Evolutionary conservation across 2,888 invertebrate genomes (phyloP).

Genomic region (Andrena praecox): DNA sequence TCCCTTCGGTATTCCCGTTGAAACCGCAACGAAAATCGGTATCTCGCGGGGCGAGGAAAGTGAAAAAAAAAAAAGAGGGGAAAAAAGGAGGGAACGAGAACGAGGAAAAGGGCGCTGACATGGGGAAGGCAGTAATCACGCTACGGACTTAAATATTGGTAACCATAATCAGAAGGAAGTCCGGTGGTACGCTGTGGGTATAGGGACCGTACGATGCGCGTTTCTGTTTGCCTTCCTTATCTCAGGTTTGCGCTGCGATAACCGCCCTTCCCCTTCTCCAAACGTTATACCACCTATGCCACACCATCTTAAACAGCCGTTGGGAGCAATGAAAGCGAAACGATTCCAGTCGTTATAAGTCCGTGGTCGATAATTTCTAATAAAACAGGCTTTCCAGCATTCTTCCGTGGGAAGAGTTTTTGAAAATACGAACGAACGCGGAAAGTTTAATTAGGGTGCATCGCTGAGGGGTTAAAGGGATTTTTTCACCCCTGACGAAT

Average conservation of each 20-base stretch:
- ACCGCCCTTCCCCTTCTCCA: slow-evolving; percentile 53
- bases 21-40: slow-evolving; percentile 46
- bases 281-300: slow-evolving; percentile 55
- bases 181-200: slow-evolving; percentile 79
- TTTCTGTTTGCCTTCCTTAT: slow-evolving; percentile 83
- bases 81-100: not conserved
- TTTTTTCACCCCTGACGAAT: not conserved
- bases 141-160: slow-evolving; percentile 79
- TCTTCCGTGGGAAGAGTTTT: not conserved
- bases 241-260: slow-evolving; percentile 84
- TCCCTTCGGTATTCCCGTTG: slow-evolving; percentile 6
- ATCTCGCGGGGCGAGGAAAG: slow-evolving; percentile 28
- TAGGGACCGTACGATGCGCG: slow-evolving; percentile 75
- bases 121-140: slow-evolving; percentile 62
- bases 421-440: not conserved
- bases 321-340: slow-evolving; percentile 37
- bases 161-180: slow-evolving; percentile 83
- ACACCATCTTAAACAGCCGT: slow-evolving; percentile 48
- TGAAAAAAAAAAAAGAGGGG: not conserved
- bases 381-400: not conserved
- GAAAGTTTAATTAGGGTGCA: not conserved
- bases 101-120: slow-evolving; percentile 33
- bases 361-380: slow-evolving; percentile 23
- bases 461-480: not conserved
- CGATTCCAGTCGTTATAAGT: slow-evolving; percentile 28